Evolutionary conservation across 2,888 invertebrate species (phyloP), one percentile per base, ranked within the genome.

Genomic region (Cosmia pyralina): DNA sequence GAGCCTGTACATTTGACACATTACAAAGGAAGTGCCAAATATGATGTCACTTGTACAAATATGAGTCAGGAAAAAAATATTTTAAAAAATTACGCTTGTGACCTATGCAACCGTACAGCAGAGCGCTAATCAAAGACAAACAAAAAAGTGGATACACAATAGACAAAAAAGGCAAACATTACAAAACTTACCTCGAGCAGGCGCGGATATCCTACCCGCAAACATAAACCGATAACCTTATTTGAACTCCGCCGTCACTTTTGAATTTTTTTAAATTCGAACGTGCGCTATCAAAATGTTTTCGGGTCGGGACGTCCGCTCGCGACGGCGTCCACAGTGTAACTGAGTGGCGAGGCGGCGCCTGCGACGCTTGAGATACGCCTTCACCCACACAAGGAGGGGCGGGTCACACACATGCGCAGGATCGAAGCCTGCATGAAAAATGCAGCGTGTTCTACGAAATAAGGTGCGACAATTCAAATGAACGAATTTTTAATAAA

Each of bases 301-400:
- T 75, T 78, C 69, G 59, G 68, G 59, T 76, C 74, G 81, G 82
- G 87, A 91, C 94, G 92, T 87, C 91, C 87, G 86, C 79, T 38
- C 90, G 84, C 89, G 85, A 75, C 89, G 90, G 88, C 89, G 92
- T 90, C 89, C 84, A 81, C 85, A 79, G 85, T 85, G 84, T 89
- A 88, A 96, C 95, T 96, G 93, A 88, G 75, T 85, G 84, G 75
- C 85, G 78, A 93, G 92, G 94, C 94, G 94, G 94, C 95, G 95
- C 95, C 84, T 89, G 94, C 92, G 94, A 69, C 80, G 82, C 84
- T 67, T 81, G 86, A 91, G 90, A 81, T 90, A 91, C 94, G 93
- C 94, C 93, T 93, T 89, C 90, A 92, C 93, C 46, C 92, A 92
- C 92, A 92, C 93, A 88, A 64, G 74, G 79, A 73, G 69, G 73